A percentile compares a stretch with the other conserved stretches of the same genome.
These are phyloP conservation scores for Gymnocheta viridis DNA, from an alignment of 2,888 invertebrate genomes.

Conservation along the genomic window DNA sequence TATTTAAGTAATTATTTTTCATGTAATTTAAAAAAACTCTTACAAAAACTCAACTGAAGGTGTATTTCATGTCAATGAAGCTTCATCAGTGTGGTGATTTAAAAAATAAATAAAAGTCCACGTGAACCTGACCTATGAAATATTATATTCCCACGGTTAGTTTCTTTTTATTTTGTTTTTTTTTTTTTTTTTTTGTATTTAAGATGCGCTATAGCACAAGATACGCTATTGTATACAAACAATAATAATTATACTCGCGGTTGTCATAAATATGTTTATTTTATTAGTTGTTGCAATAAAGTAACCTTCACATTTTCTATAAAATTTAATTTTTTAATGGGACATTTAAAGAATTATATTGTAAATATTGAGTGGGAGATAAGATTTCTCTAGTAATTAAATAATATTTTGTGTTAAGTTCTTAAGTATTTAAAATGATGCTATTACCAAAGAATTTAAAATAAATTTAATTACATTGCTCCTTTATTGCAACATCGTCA, in stretches of 20 bases:
- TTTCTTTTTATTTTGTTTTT: neutral
- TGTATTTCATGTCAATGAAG: slow-evolving; percentile 36
- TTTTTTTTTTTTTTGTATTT: neutral
- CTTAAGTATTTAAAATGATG: neutral
- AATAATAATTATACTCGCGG: slow-evolving; percentile 16
- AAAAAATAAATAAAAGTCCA: slow-evolving; percentile 14
- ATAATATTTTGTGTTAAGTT: neutral
- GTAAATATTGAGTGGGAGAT: slow-evolving; percentile 13
- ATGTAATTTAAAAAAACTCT: too few relatives aligned
- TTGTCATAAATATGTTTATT: slow-evolving; percentile 9
- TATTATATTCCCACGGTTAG: slow-evolving; percentile 40
- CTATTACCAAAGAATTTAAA: neutral
- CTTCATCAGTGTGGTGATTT: neutral
- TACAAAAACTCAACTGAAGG: slow-evolving; percentile 36
- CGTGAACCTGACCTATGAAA: slow-evolving; percentile 53
- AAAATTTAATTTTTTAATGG: slow-evolving; percentile 19
- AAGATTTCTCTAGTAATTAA: slow-evolving; percentile 19
- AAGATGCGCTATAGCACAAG: neutral
- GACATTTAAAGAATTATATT: slow-evolving; percentile 15
- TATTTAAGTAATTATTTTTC: neutral
- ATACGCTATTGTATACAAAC: neutral
- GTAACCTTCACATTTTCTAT: slow-evolving; percentile 59
- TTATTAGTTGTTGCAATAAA: slow-evolving; percentile 25
- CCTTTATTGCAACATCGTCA: too few relatives aligned
- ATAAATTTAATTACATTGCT: neutral